Base-by-base conservation (phyloP, 2,888 invertebrate genomes). In the Rhamphomyia laevipes region DNA sequence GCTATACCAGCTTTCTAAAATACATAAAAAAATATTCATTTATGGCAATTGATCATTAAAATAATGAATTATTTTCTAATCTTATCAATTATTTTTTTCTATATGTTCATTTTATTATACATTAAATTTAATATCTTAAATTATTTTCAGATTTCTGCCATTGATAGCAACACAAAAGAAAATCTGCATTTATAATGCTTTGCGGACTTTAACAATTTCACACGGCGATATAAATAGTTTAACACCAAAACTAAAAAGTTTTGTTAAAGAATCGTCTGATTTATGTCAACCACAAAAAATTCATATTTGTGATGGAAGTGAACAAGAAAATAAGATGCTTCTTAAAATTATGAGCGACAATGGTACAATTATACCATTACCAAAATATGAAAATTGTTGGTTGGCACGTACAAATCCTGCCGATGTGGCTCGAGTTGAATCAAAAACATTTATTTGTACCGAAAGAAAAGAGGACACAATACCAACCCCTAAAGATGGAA, bases 401-500 rank as follows among this genome's bases (percentile, higher is more conserved):
- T 73, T 96, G 58, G 87, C 94, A 1, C 80, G 86, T 58, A 99
- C 97, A 0, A 95, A 99, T 71, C 97, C 97, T 0, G 87, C 86
- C 0, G 99, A 99, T 71, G 99, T 97, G 3, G 97, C 99, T 0
- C 80, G 99, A 33, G 97, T 99, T 3, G 99, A 99, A 71, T 90
- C 92, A 45, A 82, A 85, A 57, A 99, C 99, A 0, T 93, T 93
- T 73, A 95, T 99, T 63, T 88, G 90, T 59, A 89, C 96, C 0
- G 78, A 79, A 0, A 75, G 78, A 12, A 84, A 84, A 64, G 75
- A 82, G 11, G 86, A 94, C 56, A 85, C 93, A 1, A 81, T 94
- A 11, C 91, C 95, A 0, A 77, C 77, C 0, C 81, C 87, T 0
- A 77, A 81, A 48, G 74, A 80, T 6, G 92, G 89, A 0, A 80